phyloP scores from a whole-genome alignment of 2,888 invertebrate genomes.

The Leistus spinibarbis region DNA sequence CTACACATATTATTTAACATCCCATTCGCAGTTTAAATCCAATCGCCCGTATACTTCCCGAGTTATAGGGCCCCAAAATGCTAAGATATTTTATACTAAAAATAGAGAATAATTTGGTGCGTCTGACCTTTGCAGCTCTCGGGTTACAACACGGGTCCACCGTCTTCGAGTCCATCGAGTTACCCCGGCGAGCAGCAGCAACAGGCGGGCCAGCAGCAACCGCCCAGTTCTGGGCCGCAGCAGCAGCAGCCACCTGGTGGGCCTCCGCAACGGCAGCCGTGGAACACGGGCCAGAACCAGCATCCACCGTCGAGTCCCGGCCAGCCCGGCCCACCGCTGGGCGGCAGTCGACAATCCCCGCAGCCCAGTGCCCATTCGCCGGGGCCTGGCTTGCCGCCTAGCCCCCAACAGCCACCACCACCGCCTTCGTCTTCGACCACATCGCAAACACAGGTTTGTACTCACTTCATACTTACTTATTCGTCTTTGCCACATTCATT shows the following conservation, averaged over 20 bases:
- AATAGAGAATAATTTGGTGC: no score
- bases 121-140: constrained; percentile 53
- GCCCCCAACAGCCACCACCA: constrained; percentile 56
- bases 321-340: constrained; percentile 48
- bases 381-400: constrained; percentile 64
- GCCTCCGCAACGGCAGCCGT: constrained; percentile 44
- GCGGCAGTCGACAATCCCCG: constrained; percentile 55
- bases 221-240: background rate
- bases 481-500: no score
- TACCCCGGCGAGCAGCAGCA: constrained; percentile 47
- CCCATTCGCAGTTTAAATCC: no score
- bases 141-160: constrained; percentile 53
- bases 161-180: constrained; percentile 51
- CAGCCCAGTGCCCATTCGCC: constrained; percentile 56
- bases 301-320: constrained; percentile 53
- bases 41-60: no score
- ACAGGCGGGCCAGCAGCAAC: constrained; percentile 6
- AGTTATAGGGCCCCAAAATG: no score
- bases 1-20: no score
- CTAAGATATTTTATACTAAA: no score
- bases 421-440: constrained; percentile 59
- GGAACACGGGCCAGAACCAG: constrained; percentile 53
- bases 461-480: no score
- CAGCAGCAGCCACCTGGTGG: background rate
- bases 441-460: constrained; percentile 25